Evolutionary conservation across 2,797 vertebrate species (phyloP).

Genomic region (Sphaeramia orbicularis): DNA sequence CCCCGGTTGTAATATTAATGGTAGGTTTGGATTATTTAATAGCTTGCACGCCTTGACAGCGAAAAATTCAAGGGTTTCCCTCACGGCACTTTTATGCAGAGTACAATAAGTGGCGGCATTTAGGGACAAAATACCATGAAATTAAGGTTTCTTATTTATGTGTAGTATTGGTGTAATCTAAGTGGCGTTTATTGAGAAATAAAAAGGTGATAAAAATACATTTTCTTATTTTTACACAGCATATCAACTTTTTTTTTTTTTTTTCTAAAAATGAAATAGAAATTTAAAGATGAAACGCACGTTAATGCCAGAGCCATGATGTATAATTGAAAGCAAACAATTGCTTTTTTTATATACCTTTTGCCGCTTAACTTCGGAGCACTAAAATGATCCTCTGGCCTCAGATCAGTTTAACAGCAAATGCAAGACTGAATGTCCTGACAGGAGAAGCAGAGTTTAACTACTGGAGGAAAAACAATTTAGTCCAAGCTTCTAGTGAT

Average conservation of each 20-base stretch:
- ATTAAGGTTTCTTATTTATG: not conserved
- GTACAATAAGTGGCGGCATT: conserved; percentile 17
- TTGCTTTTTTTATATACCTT: not conserved
- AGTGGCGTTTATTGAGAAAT: not conserved
- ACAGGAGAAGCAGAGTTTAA: conserved; percentile 9
- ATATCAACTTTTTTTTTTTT: not conserved
- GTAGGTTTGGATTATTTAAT: conserved; percentile 54
- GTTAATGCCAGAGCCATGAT: not conserved
- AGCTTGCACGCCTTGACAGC: conserved; percentile 14
- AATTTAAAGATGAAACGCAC: not conserved
- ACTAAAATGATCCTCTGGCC: conserved; percentile 11
- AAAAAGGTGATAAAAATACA: not conserved
- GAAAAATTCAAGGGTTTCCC: conserved; percentile 11
- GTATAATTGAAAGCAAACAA: not conserved
- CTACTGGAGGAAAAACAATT: not conserved
- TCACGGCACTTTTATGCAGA: conserved; percentile 17
- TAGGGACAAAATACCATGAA: not conserved
- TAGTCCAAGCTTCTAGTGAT: not conserved
- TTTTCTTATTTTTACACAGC: not conserved
- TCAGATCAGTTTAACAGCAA: conserved; percentile 22
- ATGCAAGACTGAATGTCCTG: conserved; percentile 1
- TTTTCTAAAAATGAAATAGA: not conserved
- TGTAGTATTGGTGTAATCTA: not conserved
- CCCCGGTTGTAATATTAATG: conserved; percentile 52
- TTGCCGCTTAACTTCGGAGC: conserved; percentile 5